A percentile compares a stretch with the other conserved stretches of the same genome.
Conservation (phyloP, 92 coral and sea anemone genomes). For the Meandrina meandrites region DNA sequence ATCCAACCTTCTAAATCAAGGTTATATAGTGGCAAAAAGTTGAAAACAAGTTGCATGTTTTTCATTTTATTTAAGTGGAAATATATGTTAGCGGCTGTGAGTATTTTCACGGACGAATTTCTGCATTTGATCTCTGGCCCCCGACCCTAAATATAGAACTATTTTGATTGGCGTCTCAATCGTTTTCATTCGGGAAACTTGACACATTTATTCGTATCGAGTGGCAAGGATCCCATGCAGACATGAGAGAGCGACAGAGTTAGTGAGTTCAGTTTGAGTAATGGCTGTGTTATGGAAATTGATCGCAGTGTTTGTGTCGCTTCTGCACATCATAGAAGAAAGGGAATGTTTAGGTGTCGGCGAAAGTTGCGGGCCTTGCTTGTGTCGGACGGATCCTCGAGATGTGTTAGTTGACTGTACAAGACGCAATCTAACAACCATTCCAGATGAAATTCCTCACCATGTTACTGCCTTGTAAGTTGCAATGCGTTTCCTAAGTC, state of each 20-base stretch:
- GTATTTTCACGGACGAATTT: conserved; percentile 23
- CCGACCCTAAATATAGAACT: conserved; percentile 34
- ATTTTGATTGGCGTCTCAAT: conserved; percentile 39
- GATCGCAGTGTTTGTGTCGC: conserved; percentile 2
- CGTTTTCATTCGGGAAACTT: conserved; percentile 25
- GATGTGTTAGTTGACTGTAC: conserved; percentile 15
- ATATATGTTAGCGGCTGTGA: neutral
- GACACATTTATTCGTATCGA: conserved; percentile 37
- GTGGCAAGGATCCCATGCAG: conserved; percentile 31
- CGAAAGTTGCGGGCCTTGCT: conserved; percentile 29
- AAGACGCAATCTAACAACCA: conserved; percentile 18
- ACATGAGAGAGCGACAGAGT: conserved; percentile 26
- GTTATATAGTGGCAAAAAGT: conserved; percentile 1
- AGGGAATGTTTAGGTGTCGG: neutral
- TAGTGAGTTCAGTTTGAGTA: conserved; percentile 21
- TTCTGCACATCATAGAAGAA: conserved; percentile 1
- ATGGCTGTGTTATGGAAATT: conserved; percentile 44
- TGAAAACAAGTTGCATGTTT: neutral
- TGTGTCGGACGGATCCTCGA: neutral
- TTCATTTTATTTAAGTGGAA: conserved; percentile 10
- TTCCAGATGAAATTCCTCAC: conserved; percentile 41
- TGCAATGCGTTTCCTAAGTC: neutral
- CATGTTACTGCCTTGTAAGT: conserved; percentile 37
- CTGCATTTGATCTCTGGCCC: conserved; percentile 27
- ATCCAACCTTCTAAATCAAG: neutral